A percentile compares a stretch with the other conserved stretches of the same genome.
Evolutionary conservation across 2,797 vertebrate species (phyloP).

Genomic region (Luscinia luscinia): DNA sequence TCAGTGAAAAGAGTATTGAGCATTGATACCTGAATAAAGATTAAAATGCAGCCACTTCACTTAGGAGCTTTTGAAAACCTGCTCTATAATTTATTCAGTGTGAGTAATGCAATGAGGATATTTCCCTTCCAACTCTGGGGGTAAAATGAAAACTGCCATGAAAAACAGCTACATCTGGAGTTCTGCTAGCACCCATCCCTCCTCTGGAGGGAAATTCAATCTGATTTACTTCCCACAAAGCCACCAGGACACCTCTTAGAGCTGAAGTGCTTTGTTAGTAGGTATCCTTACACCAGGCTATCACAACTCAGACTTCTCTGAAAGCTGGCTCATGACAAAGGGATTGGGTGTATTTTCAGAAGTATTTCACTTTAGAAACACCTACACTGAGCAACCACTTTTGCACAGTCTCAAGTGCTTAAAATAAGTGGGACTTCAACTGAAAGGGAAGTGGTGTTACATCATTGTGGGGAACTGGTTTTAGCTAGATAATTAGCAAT

Average conservation of each 20-base stretch:
- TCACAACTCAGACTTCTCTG: neutral
- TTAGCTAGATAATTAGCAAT: neutral
- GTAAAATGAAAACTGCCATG: neutral
- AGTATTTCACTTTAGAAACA: neutral
- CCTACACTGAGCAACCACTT: neutral
- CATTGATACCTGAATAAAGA: neutral
- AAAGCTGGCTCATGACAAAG: neutral
- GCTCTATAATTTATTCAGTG: neutral
- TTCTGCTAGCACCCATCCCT: neutral
- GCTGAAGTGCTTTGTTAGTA: neutral
- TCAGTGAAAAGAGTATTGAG: neutral
- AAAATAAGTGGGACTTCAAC: neutral
- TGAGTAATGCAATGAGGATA: neutral
- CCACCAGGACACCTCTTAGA: neutral
- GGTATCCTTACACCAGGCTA: neutral
- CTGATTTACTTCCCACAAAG: neutral
- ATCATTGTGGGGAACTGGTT: neutral
- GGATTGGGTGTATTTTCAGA: neutral
- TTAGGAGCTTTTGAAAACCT: neutral
- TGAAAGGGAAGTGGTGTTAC: neutral
- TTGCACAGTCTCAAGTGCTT: neutral
- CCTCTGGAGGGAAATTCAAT: neutral
- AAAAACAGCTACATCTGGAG: neutral
- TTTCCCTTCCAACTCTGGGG: neutral
- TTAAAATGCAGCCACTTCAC: neutral